Base-by-base conservation (phyloP, 2,888 invertebrate species). In the Ametastegia equiseti region DNA sequence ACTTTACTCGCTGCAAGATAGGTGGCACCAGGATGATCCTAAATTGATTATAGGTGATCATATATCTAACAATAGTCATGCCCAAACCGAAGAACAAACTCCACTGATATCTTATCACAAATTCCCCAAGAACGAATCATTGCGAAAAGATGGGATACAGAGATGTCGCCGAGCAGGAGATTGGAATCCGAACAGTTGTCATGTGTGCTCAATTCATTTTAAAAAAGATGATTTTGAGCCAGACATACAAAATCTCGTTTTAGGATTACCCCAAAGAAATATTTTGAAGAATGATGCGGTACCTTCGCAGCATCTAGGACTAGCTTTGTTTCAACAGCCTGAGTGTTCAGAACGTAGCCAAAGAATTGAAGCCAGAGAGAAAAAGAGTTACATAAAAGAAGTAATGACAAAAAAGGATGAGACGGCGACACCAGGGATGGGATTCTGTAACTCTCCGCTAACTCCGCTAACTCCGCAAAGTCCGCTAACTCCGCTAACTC, bases 151-250 rank as follows among this genome's bases (percentile, higher is more conserved):
- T 23, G 80, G 82, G 80, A 75, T 82, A 36, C 73, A 82, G 1
- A 73, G 60, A 63, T 82, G 82, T 39, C 33, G 60, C 23, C 30
- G 80, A 15, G 75, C 39, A 13, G 75, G 63, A 47, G 39, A 80
- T n/a, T 80, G 45, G 57, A 82, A 82, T 80, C 80, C 82, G 39
- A 36, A 60, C 15, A 82, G 60, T 39, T 60, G 71, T 23, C 79
- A 47, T 42, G 60, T 83, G 60, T 83, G 83, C 73, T 83, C 82
- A 11, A 73, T 36, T 19, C 82, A 83, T 77, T 82, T 81, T 33
- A 67, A 13, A 23, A 69, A 65, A 39, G 54, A 79, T 33, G 82
- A 83, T 69, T 83, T 82, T 50, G 75, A 81, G 47, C 13, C 50
- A 33, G 81, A 83, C 73, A 19, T 82, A 15, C 39, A 73, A 71